Evolutionary conservation across 1,140 invertebrate species (phyloP), one percentile per base, ranked within the genome.

Genomic region (Philaenus spumarius): DNA sequence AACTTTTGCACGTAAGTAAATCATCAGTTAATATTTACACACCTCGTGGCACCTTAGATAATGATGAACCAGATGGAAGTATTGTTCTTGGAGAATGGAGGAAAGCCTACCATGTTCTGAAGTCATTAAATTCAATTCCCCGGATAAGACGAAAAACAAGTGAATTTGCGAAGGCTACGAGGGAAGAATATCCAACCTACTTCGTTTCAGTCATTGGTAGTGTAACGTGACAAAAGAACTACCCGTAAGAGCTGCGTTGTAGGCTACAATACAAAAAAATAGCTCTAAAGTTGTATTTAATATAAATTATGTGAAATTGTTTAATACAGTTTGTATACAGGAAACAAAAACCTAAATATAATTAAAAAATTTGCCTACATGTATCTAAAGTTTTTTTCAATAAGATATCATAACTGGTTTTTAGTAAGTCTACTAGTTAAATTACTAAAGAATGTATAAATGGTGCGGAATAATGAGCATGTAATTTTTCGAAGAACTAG

Each of bases 111-210:
- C 40, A 6, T 7, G 40, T 14, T 15, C n/a, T 43, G 20, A 5
- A 19, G 40, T 43, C 40, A 43, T 43, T 6, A 14, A 15, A 43
- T n/a, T 19, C 40, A 43, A 14, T 43, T 43, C 40, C 40, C 20
- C 40, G 40, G 20, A 43, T 43, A 5, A 19, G 40, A 43, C 5
- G 40, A 43, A 43, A 43, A 43, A 14, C 40, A 5, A 43, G 40
- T 43, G 40, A 43, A 19, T 43, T 43, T 6, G 40, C 40, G n/a
- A 43, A 43, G n/a, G 40, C 40, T n/a, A 19, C 20, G 40, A 43
- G 40, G n/a, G 40, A 43, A 43, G 40, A 43, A n/a, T 43, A 43
- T 43, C n/a, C 40, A 43, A n/a, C 5, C 6, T 43, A 43, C n/a
- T 43, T 43, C n/a, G 40, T 43, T 19, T 43, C 40, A 43, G 40